These are phyloP conservation scores for Pseudomugil gertrudae DNA, from an alignment of 2,797 vertebrate genomes.

Conservation along the genomic window DNA sequence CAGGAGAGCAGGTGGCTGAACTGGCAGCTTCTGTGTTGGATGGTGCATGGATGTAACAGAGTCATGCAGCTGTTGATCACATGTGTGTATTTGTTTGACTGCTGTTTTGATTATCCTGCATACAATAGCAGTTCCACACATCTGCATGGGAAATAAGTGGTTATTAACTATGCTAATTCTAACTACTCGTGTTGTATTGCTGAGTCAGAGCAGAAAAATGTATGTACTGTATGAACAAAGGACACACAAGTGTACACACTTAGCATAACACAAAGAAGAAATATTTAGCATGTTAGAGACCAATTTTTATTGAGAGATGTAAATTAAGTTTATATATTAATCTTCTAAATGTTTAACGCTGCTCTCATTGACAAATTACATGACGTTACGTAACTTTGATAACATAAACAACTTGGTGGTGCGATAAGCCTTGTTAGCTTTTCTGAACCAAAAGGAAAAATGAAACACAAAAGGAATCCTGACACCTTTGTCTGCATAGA, in stretches of 20 bases:
- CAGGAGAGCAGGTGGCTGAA: slow-evolving; percentile 16
- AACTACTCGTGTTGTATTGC: not conserved
- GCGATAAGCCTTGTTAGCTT: too few relatives aligned
- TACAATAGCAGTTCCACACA: too few relatives aligned
- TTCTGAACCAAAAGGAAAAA: not conserved
- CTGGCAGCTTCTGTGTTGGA: slow-evolving; percentile 20
- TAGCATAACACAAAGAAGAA: too few relatives aligned
- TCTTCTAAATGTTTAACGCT: not conserved
- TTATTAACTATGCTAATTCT: not conserved
- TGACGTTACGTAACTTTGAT: not conserved
- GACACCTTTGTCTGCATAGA: too few relatives aligned
- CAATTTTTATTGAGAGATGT: not conserved
- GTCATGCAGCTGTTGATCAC: slow-evolving; percentile 1
- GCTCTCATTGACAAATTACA: not conserved
- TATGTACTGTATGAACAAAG: not conserved
- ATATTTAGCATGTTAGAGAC: too few relatives aligned
- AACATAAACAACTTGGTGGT: too few relatives aligned
- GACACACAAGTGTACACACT: not conserved
- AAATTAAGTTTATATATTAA: not conserved
- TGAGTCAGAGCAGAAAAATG: not conserved
- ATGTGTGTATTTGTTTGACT: slow-evolving; percentile 15
- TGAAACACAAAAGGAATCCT: not conserved
- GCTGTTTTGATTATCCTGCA: slow-evolving; percentile 5
- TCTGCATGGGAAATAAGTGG: not conserved
- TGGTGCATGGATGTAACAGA: slow-evolving; percentile 7